Evolutionary conservation across 2,797 vertebrate species (phyloP), one percentile per base, ranked within the genome.

Genomic region (Echiichthys vipera): DNA sequence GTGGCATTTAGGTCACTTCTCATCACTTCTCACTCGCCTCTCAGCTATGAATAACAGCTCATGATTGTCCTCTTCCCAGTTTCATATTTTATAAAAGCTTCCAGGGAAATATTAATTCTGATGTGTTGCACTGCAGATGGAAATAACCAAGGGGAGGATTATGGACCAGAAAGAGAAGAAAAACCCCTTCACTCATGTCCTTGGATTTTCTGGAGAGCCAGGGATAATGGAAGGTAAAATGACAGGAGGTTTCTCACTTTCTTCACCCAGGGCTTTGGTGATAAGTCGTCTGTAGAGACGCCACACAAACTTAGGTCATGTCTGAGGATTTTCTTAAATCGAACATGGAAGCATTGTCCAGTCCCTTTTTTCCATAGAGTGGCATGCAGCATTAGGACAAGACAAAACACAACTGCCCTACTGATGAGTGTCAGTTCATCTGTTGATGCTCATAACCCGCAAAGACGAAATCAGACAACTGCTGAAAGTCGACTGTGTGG

Each of bases 1-100:
- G 68, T 85, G 80, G 83, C 87, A 88, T 88, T 83, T 79, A 78
- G 85, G 91, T 89, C 90, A 86, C 78, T 50, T 82, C 80, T 82
- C 80, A 54, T 73, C 74, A 49, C 75, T 83, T 76, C 72, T 79
- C 78, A 27, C 46, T 64, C 18, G 22, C 75, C 62, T 78, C 69
- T 78, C 51, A 34, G 47, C 73, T 65, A 30, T 77, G 76, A 81
- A 73, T 77, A 80, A 77, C 79, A 71, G 80, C 84, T 86, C 70
- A 18, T 36, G 50, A 83, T 80, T 81, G 73, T 84, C 78, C 80
- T 78, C 71, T 74, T 81, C 49, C 53, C 46, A 36, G 55, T 76
- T 87, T 87, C 54, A 68, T 45, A 61, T 55, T 74, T 77, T 81
- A 64, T 36, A 70, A 75, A 84, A 78, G 70, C 61, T 65, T 77